Conservation (phyloP, 2,113 vertebrate species). For the Melospiza georgiana region DNA sequence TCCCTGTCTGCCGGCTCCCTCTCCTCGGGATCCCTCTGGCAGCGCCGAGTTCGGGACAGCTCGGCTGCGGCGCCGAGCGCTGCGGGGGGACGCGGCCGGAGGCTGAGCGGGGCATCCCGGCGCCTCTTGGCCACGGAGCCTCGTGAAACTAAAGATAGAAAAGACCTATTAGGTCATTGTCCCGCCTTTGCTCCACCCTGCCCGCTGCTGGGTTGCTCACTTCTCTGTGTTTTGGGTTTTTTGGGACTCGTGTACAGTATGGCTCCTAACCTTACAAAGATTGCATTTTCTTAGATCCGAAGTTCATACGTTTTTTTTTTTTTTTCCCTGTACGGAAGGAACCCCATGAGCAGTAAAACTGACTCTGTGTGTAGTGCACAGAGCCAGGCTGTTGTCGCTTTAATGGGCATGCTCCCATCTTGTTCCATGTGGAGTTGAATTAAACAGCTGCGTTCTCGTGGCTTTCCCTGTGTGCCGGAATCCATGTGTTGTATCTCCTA, state of each 20-base stretch:
- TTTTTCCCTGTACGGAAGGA: fast-evolving
- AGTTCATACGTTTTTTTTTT: not conserved
- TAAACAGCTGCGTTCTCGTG: not conserved
- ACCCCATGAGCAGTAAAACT: not conserved
- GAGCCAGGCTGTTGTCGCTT: not conserved
- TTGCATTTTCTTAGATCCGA: not conserved
- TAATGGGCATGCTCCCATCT: not conserved
- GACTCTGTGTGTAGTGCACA: not conserved
- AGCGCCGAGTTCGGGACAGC: not conserved
- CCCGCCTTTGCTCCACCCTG: constrained; percentile 47
- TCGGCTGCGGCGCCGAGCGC: fast-evolving
- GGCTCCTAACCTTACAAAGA: not conserved
- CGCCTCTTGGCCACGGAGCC: not conserved
- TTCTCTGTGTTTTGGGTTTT: not conserved
- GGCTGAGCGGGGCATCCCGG: not conserved
- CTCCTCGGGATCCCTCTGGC: not conserved
- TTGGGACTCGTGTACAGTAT: not conserved
- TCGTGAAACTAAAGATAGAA: constrained; percentile 40
- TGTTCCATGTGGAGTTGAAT: not conserved
- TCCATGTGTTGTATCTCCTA: not conserved
- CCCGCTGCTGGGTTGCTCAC: not conserved
- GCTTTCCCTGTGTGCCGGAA: not conserved
- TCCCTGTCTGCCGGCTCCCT: not conserved
- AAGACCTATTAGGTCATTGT: constrained; percentile 40
- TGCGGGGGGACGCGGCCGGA: not conserved